A percentile compares a stretch with the other conserved stretches of the same genome.
Evolutionary conservation across 2,113 vertebrate genomes (phyloP).

Genomic region (Entomyzon cyanotis): DNA sequence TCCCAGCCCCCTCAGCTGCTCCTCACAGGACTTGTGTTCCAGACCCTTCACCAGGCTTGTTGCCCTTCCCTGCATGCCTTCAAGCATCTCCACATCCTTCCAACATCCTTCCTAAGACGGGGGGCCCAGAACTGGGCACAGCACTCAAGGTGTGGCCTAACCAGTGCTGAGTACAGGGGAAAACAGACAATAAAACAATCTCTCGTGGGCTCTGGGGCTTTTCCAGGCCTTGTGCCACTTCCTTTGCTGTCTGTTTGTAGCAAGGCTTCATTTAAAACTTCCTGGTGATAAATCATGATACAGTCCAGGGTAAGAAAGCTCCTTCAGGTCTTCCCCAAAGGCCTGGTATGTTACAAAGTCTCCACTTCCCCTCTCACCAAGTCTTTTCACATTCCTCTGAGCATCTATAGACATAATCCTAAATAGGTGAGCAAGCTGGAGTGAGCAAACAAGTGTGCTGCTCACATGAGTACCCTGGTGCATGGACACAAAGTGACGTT

Average conservation of each 20-base stretch:
- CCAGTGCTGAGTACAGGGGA: rapidly evolving
- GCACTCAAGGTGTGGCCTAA: not conserved
- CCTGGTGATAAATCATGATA: not conserved
- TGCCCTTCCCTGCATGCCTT: not conserved
- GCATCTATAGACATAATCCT: not conserved
- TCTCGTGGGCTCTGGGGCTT: not conserved
- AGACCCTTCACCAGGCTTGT: not conserved
- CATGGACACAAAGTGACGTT: rapidly evolving
- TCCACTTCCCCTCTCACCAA: not conserved
- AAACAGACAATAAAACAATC: not conserved
- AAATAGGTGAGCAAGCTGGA: not conserved
- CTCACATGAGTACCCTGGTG: not conserved
- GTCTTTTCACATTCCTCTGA: not conserved
- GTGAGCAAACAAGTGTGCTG: not conserved
- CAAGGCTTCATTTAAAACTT: not conserved
- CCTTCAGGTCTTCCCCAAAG: not conserved
- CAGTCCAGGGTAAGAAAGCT: not conserved
- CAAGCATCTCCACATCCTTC: not conserved
- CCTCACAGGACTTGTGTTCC: not conserved
- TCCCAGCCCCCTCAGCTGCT: not conserved
- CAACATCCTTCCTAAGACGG: not conserved
- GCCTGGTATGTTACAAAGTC: not conserved
- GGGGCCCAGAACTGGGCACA: not conserved
- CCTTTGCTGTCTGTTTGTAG: not conserved
- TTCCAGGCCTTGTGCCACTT: not conserved